Conservation (phyloP, 2,888 invertebrate genomes). For the Junonia oenone region DNA sequence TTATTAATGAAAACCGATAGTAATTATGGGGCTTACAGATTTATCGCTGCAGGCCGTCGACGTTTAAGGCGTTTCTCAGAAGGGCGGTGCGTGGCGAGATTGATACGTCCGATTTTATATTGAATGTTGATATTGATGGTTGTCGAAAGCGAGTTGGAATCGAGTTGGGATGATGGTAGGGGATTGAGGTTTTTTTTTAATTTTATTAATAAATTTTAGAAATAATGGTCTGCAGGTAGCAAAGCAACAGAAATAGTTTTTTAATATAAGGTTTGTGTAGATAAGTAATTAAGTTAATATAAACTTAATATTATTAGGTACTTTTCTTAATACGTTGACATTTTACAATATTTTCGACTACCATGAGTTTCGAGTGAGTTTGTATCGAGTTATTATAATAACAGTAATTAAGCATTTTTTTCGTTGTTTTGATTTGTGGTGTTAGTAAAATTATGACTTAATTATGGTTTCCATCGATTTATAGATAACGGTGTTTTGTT, state of each 20-base stretch:
- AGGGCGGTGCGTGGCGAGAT: slow-evolving; percentile 35
- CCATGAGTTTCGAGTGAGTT: not conserved
- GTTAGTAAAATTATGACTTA: not conserved
- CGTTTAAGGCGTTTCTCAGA: slow-evolving; percentile 34
- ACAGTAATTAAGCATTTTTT: not conserved
- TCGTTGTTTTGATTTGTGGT: not conserved
- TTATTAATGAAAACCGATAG: slow-evolving; percentile 70
- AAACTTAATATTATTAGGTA: too few relatives aligned
- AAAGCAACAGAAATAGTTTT: too few relatives aligned
- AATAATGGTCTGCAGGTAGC: too few relatives aligned
- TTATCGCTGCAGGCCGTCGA: slow-evolving; percentile 46
- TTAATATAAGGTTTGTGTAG: too few relatives aligned
- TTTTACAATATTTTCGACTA: too few relatives aligned
- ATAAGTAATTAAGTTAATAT: too few relatives aligned
- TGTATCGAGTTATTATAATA: not conserved
- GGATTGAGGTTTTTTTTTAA: too few relatives aligned
- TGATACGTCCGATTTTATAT: slow-evolving; percentile 36
- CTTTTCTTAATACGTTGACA: too few relatives aligned
- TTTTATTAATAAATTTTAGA: too few relatives aligned
- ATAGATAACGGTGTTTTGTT: not conserved
- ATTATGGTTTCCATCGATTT: not conserved
- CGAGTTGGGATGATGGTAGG: slow-evolving; percentile 8
- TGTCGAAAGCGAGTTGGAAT: too few relatives aligned
- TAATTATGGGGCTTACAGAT: slow-evolving; percentile 67
- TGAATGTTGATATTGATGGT: slow-evolving; percentile 12